Conservation (phyloP, 2,888 invertebrate genomes). For the Tiliacea citrago region DNA sequence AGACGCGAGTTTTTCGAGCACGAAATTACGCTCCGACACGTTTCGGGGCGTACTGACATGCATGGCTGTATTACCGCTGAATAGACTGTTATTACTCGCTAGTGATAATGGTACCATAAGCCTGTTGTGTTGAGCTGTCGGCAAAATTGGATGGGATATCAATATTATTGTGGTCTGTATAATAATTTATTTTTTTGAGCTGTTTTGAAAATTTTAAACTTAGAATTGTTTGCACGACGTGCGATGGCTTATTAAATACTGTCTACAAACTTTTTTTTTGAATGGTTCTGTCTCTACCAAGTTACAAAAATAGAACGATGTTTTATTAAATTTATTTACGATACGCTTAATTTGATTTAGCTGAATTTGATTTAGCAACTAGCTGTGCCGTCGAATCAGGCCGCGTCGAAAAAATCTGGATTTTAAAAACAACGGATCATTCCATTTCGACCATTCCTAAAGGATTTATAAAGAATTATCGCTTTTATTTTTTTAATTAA, state of each 20-base stretch:
- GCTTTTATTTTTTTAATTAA: neutral
- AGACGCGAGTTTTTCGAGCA: conserved; percentile 95
- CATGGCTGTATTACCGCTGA: conserved; percentile 97
- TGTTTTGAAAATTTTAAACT: neutral
- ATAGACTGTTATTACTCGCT: conserved; percentile 96
- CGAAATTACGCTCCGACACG: conserved; percentile 96
- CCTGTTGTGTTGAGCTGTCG: conserved; percentile 92
- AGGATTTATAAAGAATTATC: neutral
- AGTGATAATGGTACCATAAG: conserved; percentile 97
- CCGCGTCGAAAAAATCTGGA: neutral
- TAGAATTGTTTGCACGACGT: neutral
- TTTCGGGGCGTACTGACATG: conserved; percentile 98
- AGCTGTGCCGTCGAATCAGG: no score
- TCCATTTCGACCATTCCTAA: conserved; percentile 34
- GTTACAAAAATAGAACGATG: neutral
- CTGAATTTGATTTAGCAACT: neutral
- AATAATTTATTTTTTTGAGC: neutral
- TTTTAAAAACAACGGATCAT: conserved; percentile 17
- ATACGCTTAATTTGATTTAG: neutral
- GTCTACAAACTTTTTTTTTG: neutral
- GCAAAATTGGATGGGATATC: neutral
- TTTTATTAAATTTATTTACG: neutral
- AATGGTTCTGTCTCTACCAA: neutral
- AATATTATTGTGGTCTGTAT: neutral
- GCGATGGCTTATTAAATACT: neutral